Conservation (phyloP, 1,140 invertebrate species). For the Oncopodura yosiiana region DNA sequence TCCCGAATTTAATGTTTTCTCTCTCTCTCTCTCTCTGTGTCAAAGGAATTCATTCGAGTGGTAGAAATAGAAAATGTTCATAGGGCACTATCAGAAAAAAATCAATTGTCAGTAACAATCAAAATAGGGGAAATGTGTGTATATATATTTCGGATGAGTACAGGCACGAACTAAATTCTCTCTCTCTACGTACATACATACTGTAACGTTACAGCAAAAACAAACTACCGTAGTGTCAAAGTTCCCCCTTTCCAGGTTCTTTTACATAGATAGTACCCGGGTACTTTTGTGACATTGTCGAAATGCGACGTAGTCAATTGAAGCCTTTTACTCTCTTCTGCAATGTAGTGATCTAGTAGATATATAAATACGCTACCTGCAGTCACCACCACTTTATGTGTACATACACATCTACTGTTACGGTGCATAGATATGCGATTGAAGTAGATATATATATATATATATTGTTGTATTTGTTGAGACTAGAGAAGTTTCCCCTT, state of each 20-base stretch:
- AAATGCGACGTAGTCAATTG: too few relatives aligned
- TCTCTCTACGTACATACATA: neutral
- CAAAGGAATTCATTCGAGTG: too few relatives aligned
- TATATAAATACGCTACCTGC: neutral
- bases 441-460: too few relatives aligned
- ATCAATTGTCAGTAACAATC: neutral
- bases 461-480: neutral
- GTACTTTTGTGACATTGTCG: too few relatives aligned
- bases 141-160: neutral
- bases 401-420: too few relatives aligned
- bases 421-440: too few relatives aligned
- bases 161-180: neutral
- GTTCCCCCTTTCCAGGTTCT: neutral
- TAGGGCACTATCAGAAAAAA: too few relatives aligned
- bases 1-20: too few relatives aligned
- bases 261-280: neutral
- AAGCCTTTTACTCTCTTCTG: neutral
- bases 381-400: too few relatives aligned
- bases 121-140: neutral
- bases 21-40: too few relatives aligned
- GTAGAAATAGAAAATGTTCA: too few relatives aligned
- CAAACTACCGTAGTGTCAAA: neutral
- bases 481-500: conserved; percentile 3
- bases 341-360: neutral
- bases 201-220: neutral